Evolutionary conservation across 2,113 vertebrate species (phyloP).

Genomic region (Otus sunia): DNA sequence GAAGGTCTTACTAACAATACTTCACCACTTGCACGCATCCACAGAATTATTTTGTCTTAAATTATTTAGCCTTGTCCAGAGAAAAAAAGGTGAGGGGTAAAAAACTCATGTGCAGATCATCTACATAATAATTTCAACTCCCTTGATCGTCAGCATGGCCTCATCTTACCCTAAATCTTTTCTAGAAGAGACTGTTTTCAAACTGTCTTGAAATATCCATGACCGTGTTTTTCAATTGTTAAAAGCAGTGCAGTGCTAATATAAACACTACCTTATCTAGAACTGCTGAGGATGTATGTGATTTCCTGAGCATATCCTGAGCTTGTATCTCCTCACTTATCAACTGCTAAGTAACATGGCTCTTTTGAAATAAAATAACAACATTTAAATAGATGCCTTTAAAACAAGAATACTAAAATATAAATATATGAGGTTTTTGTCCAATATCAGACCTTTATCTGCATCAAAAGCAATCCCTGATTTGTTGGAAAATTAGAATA

Average conservation of each 20-base stretch:
- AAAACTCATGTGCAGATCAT: not conserved
- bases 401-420: not conserved
- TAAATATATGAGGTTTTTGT: not conserved
- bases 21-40: not conserved
- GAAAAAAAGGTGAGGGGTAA: not conserved
- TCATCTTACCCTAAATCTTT: not conserved
- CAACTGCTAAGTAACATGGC: not conserved
- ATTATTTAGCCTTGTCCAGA: not conserved
- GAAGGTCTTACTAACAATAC: not conserved
- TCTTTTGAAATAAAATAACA: not conserved
- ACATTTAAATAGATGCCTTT: not conserved
- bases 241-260: not conserved
- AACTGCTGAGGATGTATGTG: conserved; percentile 4
- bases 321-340: not conserved
- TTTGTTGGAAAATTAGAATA: not conserved
- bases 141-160: not conserved
- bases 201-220: not conserved
- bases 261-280: conserved; percentile 38
- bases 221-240: not conserved
- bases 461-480: not conserved
- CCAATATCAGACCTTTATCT: not conserved
- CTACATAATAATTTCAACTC: not conserved
- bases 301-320: conserved; percentile 50
- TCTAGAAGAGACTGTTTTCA: not conserved
- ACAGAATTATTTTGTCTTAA: not conserved